Conservation (phyloP, 2,113 vertebrate genomes). For the Empidonax traillii region DNA sequence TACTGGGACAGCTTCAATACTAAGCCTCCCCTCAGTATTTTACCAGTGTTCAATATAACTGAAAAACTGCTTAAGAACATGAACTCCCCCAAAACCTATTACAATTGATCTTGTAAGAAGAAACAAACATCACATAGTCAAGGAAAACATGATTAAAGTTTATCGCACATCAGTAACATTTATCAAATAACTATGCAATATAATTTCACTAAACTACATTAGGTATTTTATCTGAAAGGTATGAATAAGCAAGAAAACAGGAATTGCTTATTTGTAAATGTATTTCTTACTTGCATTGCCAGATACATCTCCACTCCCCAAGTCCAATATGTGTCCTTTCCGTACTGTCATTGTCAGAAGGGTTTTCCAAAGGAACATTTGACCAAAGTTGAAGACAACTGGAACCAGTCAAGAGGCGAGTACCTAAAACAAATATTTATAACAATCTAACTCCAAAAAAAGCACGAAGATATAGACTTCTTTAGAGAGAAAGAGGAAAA, state of each 20-base stretch:
- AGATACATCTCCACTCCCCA: slow-evolving; percentile 88
- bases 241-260: neutral
- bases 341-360: slow-evolving; percentile 61
- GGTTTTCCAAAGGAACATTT: slow-evolving; percentile 56
- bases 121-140: neutral
- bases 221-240: neutral
- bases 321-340: slow-evolving; percentile 54
- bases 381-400: slow-evolving; percentile 91
- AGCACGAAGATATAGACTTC: neutral
- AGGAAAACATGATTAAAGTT: neutral
- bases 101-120: neutral
- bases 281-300: slow-evolving; percentile 92
- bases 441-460: neutral
- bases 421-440: slow-evolving; percentile 70
- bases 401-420: slow-evolving; percentile 89
- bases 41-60: neutral
- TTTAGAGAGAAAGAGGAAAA: neutral
- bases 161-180: neutral
- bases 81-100: neutral
- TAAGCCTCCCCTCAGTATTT: neutral
- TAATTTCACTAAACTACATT: neutral
- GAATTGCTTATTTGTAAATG: neutral
- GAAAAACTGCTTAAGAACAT: neutral
- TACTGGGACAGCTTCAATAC: neutral
- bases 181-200: neutral